A percentile compares a stretch with the other conserved stretches of the same genome.
phyloP scores from a whole-genome alignment of 2,797 vertebrate species.

The Coranthus polyacanthus region DNA sequence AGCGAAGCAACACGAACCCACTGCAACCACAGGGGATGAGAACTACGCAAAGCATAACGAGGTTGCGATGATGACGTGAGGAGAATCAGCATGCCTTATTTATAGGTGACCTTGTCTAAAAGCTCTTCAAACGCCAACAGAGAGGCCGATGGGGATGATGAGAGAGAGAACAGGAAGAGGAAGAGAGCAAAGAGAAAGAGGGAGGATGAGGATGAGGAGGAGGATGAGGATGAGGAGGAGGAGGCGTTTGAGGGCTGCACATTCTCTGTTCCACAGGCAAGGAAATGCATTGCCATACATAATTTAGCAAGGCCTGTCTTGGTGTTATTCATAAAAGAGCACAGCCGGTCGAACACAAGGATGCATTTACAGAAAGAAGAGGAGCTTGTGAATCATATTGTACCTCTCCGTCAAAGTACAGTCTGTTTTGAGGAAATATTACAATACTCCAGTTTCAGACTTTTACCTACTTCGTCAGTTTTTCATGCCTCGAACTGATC shows the following conservation, averaged over 20 bases:
- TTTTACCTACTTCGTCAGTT: no score
- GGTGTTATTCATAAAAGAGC: conserved; percentile 68
- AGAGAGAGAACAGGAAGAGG: conserved; percentile 2
- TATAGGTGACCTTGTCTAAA: conserved; percentile 84
- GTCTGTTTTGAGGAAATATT: no score
- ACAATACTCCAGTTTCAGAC: no score
- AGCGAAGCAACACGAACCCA: conserved; percentile 52
- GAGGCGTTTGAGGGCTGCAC: conserved; percentile 37
- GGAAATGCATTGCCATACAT: conserved; percentile 74
- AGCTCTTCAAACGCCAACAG: conserved; percentile 73
- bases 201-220: conserved; percentile 39
- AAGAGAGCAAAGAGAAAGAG: conserved; percentile 16
- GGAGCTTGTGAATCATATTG: conserved; percentile 27
- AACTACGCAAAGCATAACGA: conserved; percentile 66
- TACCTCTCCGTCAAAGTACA: no score
- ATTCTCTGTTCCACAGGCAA: conserved; percentile 46
- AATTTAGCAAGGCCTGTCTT: conserved; percentile 71
- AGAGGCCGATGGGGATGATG: conserved; percentile 56
- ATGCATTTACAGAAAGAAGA: conserved; percentile 24
- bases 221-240: conserved; percentile 45
- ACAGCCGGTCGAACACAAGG: conserved; percentile 27
- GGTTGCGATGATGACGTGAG: conserved; percentile 71
- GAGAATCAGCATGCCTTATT: conserved; percentile 82
- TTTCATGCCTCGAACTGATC: no score
- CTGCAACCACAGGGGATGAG: conserved; percentile 59